Percentiles rank a stretch among this genome's conserved stretches.
Evolutionary conservation across 1,140 invertebrate genomes (phyloP).

Genomic region (Zophobas morio): DNA sequence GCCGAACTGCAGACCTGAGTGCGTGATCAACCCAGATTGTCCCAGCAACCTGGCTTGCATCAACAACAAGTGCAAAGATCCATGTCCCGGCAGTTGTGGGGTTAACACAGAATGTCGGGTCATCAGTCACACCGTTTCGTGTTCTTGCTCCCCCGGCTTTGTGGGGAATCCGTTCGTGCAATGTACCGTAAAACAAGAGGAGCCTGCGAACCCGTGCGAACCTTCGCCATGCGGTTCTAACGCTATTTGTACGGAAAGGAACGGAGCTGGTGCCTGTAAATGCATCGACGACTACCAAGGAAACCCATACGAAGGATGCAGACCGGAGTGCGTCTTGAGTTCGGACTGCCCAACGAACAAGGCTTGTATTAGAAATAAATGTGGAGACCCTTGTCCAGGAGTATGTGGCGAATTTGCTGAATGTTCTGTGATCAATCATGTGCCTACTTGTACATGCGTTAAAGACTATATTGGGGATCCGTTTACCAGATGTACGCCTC

Average conservation of each 20-base stretch:
- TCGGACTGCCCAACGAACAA: slow-evolving; percentile 83
- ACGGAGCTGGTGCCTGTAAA: slow-evolving; percentile 78
- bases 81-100: slow-evolving; percentile 85
- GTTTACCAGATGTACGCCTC: slow-evolving; percentile 67
- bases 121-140: slow-evolving; percentile 82
- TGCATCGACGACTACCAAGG: slow-evolving; percentile 82
- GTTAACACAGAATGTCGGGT: slow-evolving; percentile 82
- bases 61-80: slow-evolving; percentile 82
- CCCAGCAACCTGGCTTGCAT: slow-evolving; percentile 81
- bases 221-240: slow-evolving; percentile 77
- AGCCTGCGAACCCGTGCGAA: slow-evolving; percentile 63
- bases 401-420: slow-evolving; percentile 86
- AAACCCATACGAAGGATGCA: slow-evolving; percentile 84
- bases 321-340: slow-evolving; percentile 84
- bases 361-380: slow-evolving; percentile 85
- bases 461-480: slow-evolving; percentile 83
- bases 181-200: slow-evolving; percentile 69
- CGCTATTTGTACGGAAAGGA: slow-evolving; percentile 76
- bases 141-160: slow-evolving; percentile 81
- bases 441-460: slow-evolving; percentile 84
- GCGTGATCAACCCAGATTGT: slow-evolving; percentile 85
- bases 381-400: slow-evolving; percentile 84
- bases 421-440: slow-evolving; percentile 84
- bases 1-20: slow-evolving; percentile 83
- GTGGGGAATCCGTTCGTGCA: slow-evolving; percentile 83